A percentile compares a stretch with the other conserved stretches of the same genome.
Conservation (phyloP, 2,797 vertebrate species). For the Alcedo quadribrachys region DNA sequence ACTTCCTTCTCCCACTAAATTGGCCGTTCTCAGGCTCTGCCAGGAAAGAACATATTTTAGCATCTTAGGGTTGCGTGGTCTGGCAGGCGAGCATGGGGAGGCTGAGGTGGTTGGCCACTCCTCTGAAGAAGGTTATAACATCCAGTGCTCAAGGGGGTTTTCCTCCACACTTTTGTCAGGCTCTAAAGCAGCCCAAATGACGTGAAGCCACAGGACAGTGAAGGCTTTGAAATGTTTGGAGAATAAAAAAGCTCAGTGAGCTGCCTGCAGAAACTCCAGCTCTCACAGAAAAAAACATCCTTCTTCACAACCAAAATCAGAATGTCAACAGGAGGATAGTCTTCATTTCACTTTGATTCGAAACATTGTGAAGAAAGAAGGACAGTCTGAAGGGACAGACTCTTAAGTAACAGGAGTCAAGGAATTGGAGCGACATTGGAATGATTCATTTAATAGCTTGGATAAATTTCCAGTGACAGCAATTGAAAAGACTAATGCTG, state of each 20-base stretch:
- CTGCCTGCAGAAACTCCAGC: background rate
- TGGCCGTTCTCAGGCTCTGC: background rate
- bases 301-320: background rate
- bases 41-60: constrained; percentile 30
- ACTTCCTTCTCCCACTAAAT: constrained; percentile 35
- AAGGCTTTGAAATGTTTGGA: background rate
- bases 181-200: background rate
- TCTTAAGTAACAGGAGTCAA: background rate
- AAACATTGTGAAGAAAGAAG: background rate
- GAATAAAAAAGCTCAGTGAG: background rate
- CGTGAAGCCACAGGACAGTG: background rate
- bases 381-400: background rate
- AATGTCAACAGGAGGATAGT: background rate
- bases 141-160: background rate
- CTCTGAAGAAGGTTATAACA: background rate
- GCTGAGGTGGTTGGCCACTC: background rate
- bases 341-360: background rate
- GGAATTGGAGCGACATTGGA: background rate
- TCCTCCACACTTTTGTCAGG: background rate
- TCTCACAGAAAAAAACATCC: background rate
- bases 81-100: background rate
- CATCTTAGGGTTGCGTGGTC: background rate
- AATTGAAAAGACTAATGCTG: background rate
- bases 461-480: background rate
- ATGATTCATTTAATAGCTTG: accelerated